A percentile compares a stretch with the other conserved stretches of the same genome.
Conservation (phyloP, 1,140 invertebrate genomes). For the honey bee (Apis mellifera) region Amel_HAv3.1 CM009931.2:5440001-5440500, state of each 20-base stretch:
- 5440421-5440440: constrained; percentile 10
- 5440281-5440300: not conserved
- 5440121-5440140: not conserved
- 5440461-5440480: not conserved
- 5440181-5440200: constrained; percentile 34
- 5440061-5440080: too few relatives aligned
- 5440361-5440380: not conserved
- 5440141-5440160: not conserved
- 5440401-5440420: not conserved
- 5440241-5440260: not conserved
- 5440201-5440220: not conserved
- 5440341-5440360: too few relatives aligned
- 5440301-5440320: not conserved
- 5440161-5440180: constrained; percentile 13
- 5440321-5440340: constrained; percentile 23
- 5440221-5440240: not conserved
- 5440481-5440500: not conserved
- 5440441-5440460: not conserved
- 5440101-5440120: not conserved
- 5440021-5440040: not conserved
- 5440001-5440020: not conserved
- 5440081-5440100: not conserved
- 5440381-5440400: not conserved
- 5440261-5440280: constrained; percentile 14
- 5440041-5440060: too few relatives aligned